These are phyloP conservation scores for Nesogale talazaci DNA, from an alignment of 2,113 vertebrate species.

Conservation along the genomic window DNA sequence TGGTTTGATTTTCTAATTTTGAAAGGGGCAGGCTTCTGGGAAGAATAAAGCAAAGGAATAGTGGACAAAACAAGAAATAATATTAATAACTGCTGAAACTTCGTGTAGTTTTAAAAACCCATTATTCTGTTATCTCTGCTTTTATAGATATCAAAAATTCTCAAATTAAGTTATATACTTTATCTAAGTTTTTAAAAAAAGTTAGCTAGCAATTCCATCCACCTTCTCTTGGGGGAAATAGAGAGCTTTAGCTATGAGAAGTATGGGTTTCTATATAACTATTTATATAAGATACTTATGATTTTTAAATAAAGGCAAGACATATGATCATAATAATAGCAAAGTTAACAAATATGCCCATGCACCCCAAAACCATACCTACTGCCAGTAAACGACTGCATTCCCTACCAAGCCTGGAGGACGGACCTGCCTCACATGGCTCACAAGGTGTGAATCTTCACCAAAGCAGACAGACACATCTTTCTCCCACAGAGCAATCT, in stretches of 20 bases:
- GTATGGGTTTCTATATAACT: background rate
- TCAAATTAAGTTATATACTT: no score
- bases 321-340: background rate
- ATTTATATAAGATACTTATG: background rate
- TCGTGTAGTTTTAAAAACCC: background rate
- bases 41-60: background rate
- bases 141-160: no score
- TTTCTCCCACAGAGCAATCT: no score
- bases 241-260: background rate
- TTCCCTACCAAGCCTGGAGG: no score
- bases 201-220: background rate
- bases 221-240: background rate
- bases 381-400: no score
- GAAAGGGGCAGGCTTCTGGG: background rate
- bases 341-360: slow-evolving; percentile 32
- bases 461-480: no score
- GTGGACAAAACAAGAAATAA: background rate
- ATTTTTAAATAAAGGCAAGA: slow-evolving; percentile 31
- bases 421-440: no score
- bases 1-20: background rate
- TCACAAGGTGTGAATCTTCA: no score
- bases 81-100: background rate
- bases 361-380: no score
- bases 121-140: background rate
- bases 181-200: no score